Conservation (phyloP, 2,113 vertebrate species). For the Strix aluco region DNA sequence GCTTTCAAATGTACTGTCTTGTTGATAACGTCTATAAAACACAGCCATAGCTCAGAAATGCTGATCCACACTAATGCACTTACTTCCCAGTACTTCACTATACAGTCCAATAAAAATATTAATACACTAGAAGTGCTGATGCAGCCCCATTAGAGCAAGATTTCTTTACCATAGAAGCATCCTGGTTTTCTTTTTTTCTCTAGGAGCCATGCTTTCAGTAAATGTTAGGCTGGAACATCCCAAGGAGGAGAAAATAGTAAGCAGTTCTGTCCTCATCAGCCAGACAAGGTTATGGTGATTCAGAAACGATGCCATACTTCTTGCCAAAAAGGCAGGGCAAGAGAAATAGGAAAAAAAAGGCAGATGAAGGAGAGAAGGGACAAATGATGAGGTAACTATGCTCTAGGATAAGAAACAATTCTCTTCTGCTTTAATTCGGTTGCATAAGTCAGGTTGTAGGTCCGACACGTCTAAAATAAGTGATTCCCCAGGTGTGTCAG, state of each 20-base stretch:
- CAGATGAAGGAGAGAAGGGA: background rate
- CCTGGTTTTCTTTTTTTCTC: background rate
- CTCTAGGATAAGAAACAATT: background rate
- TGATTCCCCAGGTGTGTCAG: background rate
- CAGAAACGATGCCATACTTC: background rate
- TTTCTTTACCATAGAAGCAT: background rate
- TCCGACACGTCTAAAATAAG: background rate
- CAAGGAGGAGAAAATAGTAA: background rate
- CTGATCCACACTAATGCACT: conserved; percentile 36
- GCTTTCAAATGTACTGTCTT: conserved; percentile 27
- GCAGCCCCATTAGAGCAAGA: conserved; percentile 14
- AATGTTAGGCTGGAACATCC: background rate
- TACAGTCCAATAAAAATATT: conserved; percentile 55
- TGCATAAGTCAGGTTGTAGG: background rate
- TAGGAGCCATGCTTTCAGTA: background rate
- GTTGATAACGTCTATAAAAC: conserved; percentile 53
- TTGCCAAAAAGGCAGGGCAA: background rate
- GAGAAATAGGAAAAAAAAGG: background rate
- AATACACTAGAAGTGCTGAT: conserved; percentile 54
- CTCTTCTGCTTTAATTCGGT: background rate
- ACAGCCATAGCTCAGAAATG: conserved; percentile 30
- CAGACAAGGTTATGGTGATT: background rate
- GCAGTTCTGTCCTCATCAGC: background rate
- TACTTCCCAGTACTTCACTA: conserved; percentile 16
- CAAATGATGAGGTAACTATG: background rate